Conservation (phyloP, 2,113 vertebrate genomes). For the Loxodonta africana region DNA sequence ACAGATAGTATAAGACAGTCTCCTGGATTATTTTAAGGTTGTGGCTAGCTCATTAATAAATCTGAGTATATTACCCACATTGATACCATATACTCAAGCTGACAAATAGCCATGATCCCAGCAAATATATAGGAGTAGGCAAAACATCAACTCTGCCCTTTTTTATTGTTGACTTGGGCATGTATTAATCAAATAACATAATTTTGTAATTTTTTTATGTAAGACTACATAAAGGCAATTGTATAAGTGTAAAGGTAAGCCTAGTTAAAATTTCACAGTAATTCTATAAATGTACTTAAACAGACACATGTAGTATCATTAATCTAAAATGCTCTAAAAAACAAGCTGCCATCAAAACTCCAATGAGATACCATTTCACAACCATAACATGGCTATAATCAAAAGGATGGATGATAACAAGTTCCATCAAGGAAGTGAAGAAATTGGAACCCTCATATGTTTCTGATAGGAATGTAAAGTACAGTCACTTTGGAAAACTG, state of each 20-base stretch:
- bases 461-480: background rate
- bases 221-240: background rate
- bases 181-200: background rate
- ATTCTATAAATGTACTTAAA: background rate
- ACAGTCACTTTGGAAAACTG: background rate
- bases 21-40: background rate
- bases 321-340: constrained; percentile 2
- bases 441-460: background rate
- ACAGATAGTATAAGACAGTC: background rate
- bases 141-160: background rate
- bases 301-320: background rate
- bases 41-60: background rate
- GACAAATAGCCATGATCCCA: background rate
- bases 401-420: background rate
- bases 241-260: background rate
- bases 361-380: background rate
- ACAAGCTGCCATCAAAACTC: background rate
- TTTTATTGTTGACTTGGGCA: background rate
- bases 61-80: background rate
- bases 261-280: background rate
- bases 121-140: background rate
- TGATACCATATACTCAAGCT: background rate
- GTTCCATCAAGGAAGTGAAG: background rate
- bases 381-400: background rate
- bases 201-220: background rate